Evolutionary conservation across 2,113 vertebrate genomes (phyloP).

Genomic region (Globicephala melas): DNA sequence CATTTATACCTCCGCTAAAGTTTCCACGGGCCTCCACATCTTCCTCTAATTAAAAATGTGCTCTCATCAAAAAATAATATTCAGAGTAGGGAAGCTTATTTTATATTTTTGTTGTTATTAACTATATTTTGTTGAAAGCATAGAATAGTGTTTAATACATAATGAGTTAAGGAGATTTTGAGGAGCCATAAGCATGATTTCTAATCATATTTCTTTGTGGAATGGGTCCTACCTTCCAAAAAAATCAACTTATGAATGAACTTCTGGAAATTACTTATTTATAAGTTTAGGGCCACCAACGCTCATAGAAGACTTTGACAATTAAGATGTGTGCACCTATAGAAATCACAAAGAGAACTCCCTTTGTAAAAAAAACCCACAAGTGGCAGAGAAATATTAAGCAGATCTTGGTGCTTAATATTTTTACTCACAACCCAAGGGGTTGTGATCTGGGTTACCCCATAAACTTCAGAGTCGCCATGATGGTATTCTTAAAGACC

Average conservation of each 20-base stretch:
- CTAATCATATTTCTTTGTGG: neutral
- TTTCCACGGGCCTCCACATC: neutral
- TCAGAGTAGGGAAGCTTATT: neutral
- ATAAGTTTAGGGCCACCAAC: neutral
- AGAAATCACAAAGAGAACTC: neutral
- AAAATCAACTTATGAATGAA: neutral
- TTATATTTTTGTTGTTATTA: neutral
- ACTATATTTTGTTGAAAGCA: neutral
- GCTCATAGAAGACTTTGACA: neutral
- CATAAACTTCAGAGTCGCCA: neutral
- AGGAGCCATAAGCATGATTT: neutral
- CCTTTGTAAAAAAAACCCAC: neutral
- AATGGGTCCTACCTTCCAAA: neutral
- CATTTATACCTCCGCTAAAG: slow-evolving; percentile 22
- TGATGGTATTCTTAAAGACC: neutral
- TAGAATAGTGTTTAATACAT: neutral
- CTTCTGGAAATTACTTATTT: neutral
- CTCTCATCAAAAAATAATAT: neutral
- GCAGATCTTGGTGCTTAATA: neutral
- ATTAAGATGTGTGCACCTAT: neutral
- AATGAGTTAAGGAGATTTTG: neutral
- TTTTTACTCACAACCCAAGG: neutral
- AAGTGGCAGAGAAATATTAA: neutral
- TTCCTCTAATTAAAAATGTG: slow-evolving; percentile 23
- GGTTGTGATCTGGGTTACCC: neutral